Evolutionary conservation across 64 coral and sea anemone species (phyloP).

Genomic region (Dendrophyllia cribrosa): DNA sequence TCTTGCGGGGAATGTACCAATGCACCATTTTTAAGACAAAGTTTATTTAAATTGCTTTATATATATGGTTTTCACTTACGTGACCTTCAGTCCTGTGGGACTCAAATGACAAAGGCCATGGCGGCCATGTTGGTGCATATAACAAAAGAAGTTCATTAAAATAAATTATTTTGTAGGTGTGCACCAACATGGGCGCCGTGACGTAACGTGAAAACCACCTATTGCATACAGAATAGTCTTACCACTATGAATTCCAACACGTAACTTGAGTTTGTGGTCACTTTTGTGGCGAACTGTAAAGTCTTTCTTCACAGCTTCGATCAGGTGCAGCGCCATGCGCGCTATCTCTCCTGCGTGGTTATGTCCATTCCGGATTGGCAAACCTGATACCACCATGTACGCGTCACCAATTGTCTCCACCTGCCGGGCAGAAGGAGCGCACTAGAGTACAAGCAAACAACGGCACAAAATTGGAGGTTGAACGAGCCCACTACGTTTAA

Average conservation of each 20-base stretch:
- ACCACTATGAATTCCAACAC: slow-evolving; percentile 85
- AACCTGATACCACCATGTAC: slow-evolving; percentile 86
- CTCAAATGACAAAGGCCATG: no score
- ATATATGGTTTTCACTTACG: no score
- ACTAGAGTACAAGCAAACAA: slow-evolving; percentile 89
- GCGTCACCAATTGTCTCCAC: slow-evolving; percentile 94
- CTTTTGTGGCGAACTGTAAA: slow-evolving; percentile 76
- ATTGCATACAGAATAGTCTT: not conserved
- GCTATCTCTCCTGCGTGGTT: slow-evolving; percentile 77
- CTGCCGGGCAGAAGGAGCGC: slow-evolving; percentile 83
- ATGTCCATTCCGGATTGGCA: slow-evolving; percentile 77
- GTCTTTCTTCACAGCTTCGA: slow-evolving; percentile 80
- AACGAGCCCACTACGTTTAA: slow-evolving; percentile 30
- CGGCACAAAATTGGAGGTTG: slow-evolving; percentile 67
- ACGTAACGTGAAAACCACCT: no score
- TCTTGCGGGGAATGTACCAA: no score
- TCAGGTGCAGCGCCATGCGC: slow-evolving; percentile 74
- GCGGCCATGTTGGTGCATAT: no score
- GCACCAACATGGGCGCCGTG: no score
- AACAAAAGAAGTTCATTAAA: no score
- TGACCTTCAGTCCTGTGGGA: no score
- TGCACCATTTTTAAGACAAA: no score
- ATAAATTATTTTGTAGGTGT: no score
- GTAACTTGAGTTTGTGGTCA: slow-evolving; percentile 72
- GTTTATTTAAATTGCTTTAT: no score